A percentile compares a stretch with the other conserved stretches of the same genome.
Conservation (phyloP, 2,888 invertebrate species). For the Pseudeuparius sepicola region DNA sequence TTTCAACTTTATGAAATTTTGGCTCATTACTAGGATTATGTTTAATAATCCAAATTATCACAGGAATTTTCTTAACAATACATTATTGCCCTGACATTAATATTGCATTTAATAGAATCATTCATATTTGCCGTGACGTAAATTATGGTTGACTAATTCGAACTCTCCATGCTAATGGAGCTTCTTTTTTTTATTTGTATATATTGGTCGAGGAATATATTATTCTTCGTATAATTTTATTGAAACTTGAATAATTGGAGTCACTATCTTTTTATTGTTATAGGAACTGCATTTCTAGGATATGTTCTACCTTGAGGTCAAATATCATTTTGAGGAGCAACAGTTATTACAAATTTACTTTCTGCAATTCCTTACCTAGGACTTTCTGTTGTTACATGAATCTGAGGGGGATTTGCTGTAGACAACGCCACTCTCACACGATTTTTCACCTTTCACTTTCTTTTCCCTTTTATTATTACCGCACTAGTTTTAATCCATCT, state of each 20-base stretch:
- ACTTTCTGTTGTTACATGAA: conserved; percentile 51
- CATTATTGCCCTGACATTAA: conserved; percentile 55
- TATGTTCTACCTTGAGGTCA: conserved; percentile 71
- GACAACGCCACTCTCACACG: conserved; percentile 66
- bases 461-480: conserved; percentile 58
- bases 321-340: conserved; percentile 74
- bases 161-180: conserved; percentile 59
- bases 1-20: conserved; percentile 58
- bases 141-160: conserved; percentile 60
- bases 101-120: conserved; percentile 54
- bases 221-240: conserved; percentile 40
- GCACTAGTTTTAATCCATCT: conserved; percentile 53
- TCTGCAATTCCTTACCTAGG: conserved; percentile 65
- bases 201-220: conserved; percentile 57
- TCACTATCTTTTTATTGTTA: conserved; percentile 56
- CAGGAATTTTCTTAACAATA: conserved; percentile 59
- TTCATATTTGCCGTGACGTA: conserved; percentile 60
- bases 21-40: conserved; percentile 55
- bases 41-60: conserved; percentile 54
- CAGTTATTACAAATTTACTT: conserved; percentile 54
- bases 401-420: conserved; percentile 69
- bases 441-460: conserved; percentile 65
- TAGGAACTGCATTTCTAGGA: conserved; percentile 66
- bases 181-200: conserved; percentile 60
- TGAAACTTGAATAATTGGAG: conserved; percentile 54